Conservation (phyloP, 2,888 invertebrate genomes). For the Aphidoletes aphidimyza region DNA sequence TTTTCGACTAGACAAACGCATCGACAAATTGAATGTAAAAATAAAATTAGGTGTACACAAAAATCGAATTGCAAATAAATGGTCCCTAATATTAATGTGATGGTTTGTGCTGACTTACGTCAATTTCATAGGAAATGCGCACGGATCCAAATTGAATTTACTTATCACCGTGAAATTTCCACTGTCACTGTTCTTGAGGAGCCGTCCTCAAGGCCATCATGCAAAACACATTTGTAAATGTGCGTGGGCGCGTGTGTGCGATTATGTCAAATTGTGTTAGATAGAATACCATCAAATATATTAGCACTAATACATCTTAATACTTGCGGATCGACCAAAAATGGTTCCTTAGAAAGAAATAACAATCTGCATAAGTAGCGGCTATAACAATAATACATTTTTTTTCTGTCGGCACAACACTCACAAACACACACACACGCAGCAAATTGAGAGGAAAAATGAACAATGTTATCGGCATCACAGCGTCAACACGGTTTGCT, state of each 20-base stretch:
- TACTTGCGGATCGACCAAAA: slow-evolving; percentile 16
- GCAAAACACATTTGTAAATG: not conserved
- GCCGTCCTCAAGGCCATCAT: no score
- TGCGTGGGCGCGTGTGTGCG: not conserved
- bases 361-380: slow-evolving; percentile 42
- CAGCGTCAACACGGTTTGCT: not conserved
- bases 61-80: slow-evolving; percentile 3
- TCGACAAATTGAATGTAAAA: not conserved
- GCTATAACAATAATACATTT: slow-evolving; percentile 28
- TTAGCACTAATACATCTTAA: not conserved
- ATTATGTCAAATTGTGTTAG: not conserved
- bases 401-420: not conserved
- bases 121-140: not conserved
- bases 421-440: not conserved
- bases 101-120: not conserved
- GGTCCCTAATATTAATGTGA: not conserved
- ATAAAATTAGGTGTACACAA: not conserved
- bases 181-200: no score
- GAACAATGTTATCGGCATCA: not conserved
- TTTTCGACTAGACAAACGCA: not conserved
- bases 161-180: no score
- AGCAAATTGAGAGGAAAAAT: slow-evolving; percentile 44
- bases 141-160: not conserved
- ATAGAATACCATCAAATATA: slow-evolving; percentile 5
- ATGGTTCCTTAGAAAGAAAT: slow-evolving; percentile 17